Conservation (phyloP, 2,113 vertebrate species). For the Scomber scombrus region DNA sequence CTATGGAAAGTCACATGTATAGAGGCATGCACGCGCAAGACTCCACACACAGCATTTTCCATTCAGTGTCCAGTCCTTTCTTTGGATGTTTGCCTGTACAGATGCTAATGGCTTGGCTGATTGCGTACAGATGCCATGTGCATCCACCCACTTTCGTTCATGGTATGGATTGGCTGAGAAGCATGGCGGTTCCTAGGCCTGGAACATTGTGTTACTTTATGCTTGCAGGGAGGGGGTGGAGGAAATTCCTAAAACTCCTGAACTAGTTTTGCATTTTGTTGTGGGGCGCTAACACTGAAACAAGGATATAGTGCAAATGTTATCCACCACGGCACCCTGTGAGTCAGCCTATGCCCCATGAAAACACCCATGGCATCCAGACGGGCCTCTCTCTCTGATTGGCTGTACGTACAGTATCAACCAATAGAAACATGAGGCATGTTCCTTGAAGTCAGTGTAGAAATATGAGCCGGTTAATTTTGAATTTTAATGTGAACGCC, state of each 20-base stretch:
- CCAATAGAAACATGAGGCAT: slow-evolving; percentile 58
- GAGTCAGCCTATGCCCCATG: slow-evolving; percentile 17
- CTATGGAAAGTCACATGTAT: slow-evolving; percentile 56
- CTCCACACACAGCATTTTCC: slow-evolving; percentile 21
- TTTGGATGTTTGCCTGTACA: neutral
- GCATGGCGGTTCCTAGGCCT: slow-evolving; percentile 20
- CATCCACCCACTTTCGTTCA: slow-evolving; percentile 50
- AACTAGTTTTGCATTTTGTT: slow-evolving; percentile 16
- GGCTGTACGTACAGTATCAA: slow-evolving; percentile 26
- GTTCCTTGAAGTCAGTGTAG: slow-evolving; percentile 16
- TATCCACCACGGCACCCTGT: neutral
- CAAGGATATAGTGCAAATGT: neutral
- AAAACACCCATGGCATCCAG: slow-evolving; percentile 53
- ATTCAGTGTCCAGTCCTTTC: slow-evolving; percentile 1
- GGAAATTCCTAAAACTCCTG: slow-evolving; percentile 24
- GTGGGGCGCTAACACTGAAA: neutral
- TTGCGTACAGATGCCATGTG: slow-evolving; percentile 64
- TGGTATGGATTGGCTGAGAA: slow-evolving; percentile 70
- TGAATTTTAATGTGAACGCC: slow-evolving; percentile 4
- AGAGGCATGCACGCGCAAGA: slow-evolving; percentile 3
- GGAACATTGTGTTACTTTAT: slow-evolving; percentile 49
- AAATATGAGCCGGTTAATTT: slow-evolving; percentile 32
- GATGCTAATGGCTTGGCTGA: slow-evolving; percentile 50
- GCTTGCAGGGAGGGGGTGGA: slow-evolving; percentile 15
- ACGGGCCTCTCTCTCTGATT: slow-evolving; percentile 59